Conservation (phyloP, 2,888 invertebrate species). For the Coelopa pilipes region DNA sequence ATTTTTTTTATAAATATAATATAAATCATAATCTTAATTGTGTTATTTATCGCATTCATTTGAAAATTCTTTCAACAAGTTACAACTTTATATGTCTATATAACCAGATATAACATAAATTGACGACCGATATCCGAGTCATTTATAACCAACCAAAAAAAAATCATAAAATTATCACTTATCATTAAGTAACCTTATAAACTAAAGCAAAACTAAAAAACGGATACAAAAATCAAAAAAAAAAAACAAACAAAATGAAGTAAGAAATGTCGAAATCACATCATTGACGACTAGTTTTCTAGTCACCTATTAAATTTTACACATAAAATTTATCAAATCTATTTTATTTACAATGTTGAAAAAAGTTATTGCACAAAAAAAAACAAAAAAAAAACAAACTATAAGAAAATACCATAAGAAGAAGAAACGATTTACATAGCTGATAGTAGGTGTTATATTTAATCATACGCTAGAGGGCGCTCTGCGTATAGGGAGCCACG, state of each 20-base stretch:
- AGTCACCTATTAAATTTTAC: slow-evolving; percentile 17
- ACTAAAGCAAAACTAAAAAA: neutral
- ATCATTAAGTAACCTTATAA: slow-evolving; percentile 11
- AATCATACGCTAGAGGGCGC: neutral
- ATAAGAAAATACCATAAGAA: slow-evolving; percentile 20
- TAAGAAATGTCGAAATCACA: slow-evolving; percentile 19
- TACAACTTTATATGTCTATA: slow-evolving; percentile 16
- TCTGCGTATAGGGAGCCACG: slow-evolving; percentile 12
- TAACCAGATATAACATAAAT: neutral
- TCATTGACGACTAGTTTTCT: slow-evolving; percentile 19
- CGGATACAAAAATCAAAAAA: slow-evolving; percentile 14
- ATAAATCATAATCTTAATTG: slow-evolving; percentile 18
- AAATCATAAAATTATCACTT: neutral
- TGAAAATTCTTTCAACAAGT: neutral
- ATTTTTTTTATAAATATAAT: slow-evolving; percentile 40
- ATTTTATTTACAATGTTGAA: slow-evolving; percentile 9
- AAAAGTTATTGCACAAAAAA: neutral
- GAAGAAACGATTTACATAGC: neutral
- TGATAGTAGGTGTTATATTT: too few species aligned
- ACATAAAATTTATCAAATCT: slow-evolving; percentile 22
- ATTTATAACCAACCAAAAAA: neutral
- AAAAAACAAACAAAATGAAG: neutral
- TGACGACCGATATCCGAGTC: slow-evolving; percentile 12
- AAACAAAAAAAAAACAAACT: too few species aligned
- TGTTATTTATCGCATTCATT: slow-evolving; percentile 29